Percentiles rank a stretch among this genome's conserved stretches.
phyloP scores from a whole-genome alignment of 1,140 invertebrate genomes.

The Phthorimaea operculella region DNA sequence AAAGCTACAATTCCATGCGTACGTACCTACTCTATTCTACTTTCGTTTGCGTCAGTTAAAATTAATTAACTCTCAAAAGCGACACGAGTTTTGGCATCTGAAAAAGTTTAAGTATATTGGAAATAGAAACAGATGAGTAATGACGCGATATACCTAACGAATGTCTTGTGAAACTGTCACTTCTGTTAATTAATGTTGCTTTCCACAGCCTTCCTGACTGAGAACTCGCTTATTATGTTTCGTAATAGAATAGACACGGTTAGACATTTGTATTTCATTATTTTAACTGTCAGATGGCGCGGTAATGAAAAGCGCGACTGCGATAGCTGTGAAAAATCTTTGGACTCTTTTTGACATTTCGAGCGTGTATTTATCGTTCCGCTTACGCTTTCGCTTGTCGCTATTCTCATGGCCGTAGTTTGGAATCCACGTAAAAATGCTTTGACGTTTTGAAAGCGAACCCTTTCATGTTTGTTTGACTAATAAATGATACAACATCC shows the following conservation, averaged over 20 bases:
- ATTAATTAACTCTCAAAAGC: constrained; percentile 48
- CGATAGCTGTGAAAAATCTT: no score
- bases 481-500: constrained; percentile 7
- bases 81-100: constrained; percentile 46
- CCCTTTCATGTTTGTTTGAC: constrained; percentile 8
- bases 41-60: constrained; percentile 32
- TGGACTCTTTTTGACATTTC: background rate
- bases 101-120: constrained; percentile 48
- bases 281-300: constrained; percentile 14
- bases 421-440: constrained; percentile 23
- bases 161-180: constrained; percentile 51
- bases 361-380: background rate
- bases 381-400: background rate
- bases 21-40: constrained; percentile 16
- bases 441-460: constrained; percentile 20
- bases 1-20: constrained; percentile 16
- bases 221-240: constrained; percentile 19
- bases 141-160: constrained; percentile 41
- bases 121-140: constrained; percentile 53
- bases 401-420: background rate
- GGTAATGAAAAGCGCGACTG: no score
- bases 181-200: constrained; percentile 43
- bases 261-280: constrained; percentile 33
- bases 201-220: constrained; percentile 16
- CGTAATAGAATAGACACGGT: constrained; percentile 23